Evolutionary conservation across 1,140 invertebrate genomes (phyloP), one percentile per base, ranked within the genome.

Genomic region (Steinernema khuongi): DNA sequence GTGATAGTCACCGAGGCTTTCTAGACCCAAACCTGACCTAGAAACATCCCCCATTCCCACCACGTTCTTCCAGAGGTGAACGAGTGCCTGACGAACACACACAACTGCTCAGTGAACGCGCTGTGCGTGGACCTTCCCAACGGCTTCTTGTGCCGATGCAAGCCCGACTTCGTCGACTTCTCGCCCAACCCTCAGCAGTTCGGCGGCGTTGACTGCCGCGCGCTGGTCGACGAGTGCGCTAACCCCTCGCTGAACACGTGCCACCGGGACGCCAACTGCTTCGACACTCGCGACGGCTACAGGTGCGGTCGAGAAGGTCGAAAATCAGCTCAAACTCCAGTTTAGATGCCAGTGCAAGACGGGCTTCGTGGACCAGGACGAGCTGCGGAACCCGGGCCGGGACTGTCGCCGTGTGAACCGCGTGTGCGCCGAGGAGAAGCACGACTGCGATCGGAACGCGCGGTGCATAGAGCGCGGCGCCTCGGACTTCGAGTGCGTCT

Each of bases 81-180:
- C 71, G 83, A 85, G 74, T 84, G 83, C 60, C 32, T 74, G 4
- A 43, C 75, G 28, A 76, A 79, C 30, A 74, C 74, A 11, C 79
- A 86, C 69, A 82, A 84, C 30, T 87, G 85, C 73, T 79, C 84
- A 31, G 73, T 74, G 4, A 81, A 86, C 77, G 86, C 86, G 4
- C 43, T 79, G 0, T 87, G 87, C 74, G 77, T 79, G 29, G 86
- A 87, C 69, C 76, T 81, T 2, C 76, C 80, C 18, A 85, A 86
- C 31, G 69, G 76, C 11, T 87, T 77, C 74, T 74, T 83, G 1
- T 87, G 87, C 79, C 69, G 79, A 4, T 87, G 87, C 76, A 84
- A 86, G 36, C 75, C 79, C 44, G 86, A 86, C 14, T 87, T 75
- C 77, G 79, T 84, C 28, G 83, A 84, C 66, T 80, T 81, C 68